A percentile compares a stretch with the other conserved stretches of the same genome.
Conservation (phyloP, 1,140 invertebrate species). For the Drosophila murphyi region DNA sequence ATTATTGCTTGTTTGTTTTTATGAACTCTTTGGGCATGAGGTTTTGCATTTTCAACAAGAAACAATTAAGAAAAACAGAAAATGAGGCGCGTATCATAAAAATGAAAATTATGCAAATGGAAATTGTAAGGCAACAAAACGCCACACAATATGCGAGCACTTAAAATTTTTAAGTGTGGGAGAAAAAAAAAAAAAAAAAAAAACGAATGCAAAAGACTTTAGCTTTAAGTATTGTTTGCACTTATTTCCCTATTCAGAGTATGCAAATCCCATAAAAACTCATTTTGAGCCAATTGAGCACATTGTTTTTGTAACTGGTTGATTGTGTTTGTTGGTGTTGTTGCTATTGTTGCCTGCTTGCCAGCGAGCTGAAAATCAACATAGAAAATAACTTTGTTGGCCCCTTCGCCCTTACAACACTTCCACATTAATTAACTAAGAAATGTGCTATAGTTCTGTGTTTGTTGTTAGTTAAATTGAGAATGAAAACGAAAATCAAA, state of each 20-base stretch:
- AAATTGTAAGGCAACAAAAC: conserved; percentile 59
- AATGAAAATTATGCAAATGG: conserved; percentile 78
- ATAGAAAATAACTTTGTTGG: conserved; percentile 30
- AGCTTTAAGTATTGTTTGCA: conserved; percentile 62
- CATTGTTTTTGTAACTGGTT: conserved; percentile 57
- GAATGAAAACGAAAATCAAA: conserved; percentile 11
- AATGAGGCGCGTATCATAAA: conserved; percentile 63
- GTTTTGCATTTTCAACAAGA: conserved; percentile 57
- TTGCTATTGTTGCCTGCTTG: conserved; percentile 18
- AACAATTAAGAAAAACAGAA: conserved; percentile 71
- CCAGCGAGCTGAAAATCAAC: conserved; percentile 55
- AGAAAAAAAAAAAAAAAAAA: not conserved
- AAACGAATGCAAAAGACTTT: conserved; percentile 38
- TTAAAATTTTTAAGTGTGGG: conserved; percentile 15
- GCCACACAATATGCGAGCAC: conserved; percentile 40
- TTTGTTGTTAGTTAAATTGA: conserved; percentile 39
- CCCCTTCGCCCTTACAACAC: conserved; percentile 11
- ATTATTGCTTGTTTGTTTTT: conserved; percentile 47
- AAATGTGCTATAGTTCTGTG: conserved; percentile 42
- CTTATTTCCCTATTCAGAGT: conserved; percentile 68
- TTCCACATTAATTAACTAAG: conserved; percentile 68
- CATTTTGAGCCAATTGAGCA: conserved; percentile 78
- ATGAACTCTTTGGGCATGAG: conserved; percentile 47
- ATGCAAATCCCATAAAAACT: conserved; percentile 82
- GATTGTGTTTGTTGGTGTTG: not conserved